A percentile compares a stretch with the other conserved stretches of the same genome.
These are phyloP conservation scores for Athetis lepigone DNA, from an alignment of 2,888 invertebrate genomes.

Conservation along the genomic window DNA sequence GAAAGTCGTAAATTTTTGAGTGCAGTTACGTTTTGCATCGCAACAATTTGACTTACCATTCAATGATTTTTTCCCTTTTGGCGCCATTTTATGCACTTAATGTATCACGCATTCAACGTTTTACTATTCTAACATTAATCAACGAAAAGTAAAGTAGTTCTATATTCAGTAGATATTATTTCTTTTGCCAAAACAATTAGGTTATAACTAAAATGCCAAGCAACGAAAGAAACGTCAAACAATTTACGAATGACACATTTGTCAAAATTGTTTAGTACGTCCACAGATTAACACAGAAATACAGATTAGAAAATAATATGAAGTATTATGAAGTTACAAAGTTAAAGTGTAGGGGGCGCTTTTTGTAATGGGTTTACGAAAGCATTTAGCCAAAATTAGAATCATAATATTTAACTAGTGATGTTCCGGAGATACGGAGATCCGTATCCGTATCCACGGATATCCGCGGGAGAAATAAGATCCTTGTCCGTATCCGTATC, in stretches of 20 bases:
- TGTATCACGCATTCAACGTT: neutral
- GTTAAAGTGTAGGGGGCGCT: too few relatives aligned
- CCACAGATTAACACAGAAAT: too few relatives aligned
- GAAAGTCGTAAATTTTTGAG: neutral
- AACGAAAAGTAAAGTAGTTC: neutral
- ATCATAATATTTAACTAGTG: too few relatives aligned
- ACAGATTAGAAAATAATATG: too few relatives aligned
- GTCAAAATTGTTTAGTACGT: neutral
- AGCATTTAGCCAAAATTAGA: too few relatives aligned
- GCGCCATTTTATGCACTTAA: slow-evolving; percentile 69
- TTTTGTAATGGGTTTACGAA: too few relatives aligned
- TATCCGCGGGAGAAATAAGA: too few relatives aligned
- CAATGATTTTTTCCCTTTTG: slow-evolving; percentile 62
- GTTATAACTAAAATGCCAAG: slow-evolving; percentile 45
- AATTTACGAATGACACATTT: neutral
- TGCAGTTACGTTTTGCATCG: neutral
- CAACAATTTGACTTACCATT: slow-evolving; percentile 67
- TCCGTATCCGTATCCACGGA: too few relatives aligned
- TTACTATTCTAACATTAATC: slow-evolving; percentile 3
- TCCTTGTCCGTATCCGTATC: too few relatives aligned
- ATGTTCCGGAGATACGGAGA: too few relatives aligned
- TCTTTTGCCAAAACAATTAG: slow-evolving; percentile 26
- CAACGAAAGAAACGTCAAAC: slow-evolving; percentile 38
- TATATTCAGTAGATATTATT: slow-evolving; percentile 9
- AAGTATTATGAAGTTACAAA: too few relatives aligned